Evolutionary conservation across 2,797 vertebrate species (phyloP).

Genomic region (Choloepus didactylus): DNA sequence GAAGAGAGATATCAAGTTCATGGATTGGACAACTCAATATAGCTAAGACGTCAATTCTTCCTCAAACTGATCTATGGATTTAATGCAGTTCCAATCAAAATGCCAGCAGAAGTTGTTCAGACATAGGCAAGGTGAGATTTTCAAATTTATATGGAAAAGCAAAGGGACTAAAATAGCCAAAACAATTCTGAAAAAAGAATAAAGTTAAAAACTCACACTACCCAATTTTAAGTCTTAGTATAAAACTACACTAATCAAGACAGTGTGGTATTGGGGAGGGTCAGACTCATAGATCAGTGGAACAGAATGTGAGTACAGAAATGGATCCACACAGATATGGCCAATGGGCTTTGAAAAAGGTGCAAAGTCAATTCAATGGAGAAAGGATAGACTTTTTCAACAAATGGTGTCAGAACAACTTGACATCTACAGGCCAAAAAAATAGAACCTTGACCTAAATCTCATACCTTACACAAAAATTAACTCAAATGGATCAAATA

Average conservation of each 20-base stretch:
- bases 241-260: not conserved
- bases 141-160: conserved; percentile 13
- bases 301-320: not conserved
- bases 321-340: not conserved
- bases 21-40: not conserved
- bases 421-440: not conserved
- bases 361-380: not conserved
- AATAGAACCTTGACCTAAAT: not conserved
- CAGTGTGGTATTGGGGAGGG: not conserved
- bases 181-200: conserved; percentile 14
- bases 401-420: not conserved
- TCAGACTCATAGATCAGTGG: not conserved
- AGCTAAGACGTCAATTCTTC: conserved; percentile 5
- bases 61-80: not conserved
- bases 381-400: not conserved
- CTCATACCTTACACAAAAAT: conserved; percentile 9
- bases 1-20: not conserved
- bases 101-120: not conserved
- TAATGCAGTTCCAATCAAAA: not conserved
- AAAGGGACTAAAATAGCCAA: not conserved
- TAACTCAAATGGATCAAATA: not conserved
- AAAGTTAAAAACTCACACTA: not conserved
- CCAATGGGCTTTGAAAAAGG: not conserved
- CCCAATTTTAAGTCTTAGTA: not conserved
- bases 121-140: not conserved